Percentiles rank a stretch among this genome's conserved stretches.
Conservation (phyloP, 2,797 vertebrate genomes). For the Dicrostonyx torquatus region DNA sequence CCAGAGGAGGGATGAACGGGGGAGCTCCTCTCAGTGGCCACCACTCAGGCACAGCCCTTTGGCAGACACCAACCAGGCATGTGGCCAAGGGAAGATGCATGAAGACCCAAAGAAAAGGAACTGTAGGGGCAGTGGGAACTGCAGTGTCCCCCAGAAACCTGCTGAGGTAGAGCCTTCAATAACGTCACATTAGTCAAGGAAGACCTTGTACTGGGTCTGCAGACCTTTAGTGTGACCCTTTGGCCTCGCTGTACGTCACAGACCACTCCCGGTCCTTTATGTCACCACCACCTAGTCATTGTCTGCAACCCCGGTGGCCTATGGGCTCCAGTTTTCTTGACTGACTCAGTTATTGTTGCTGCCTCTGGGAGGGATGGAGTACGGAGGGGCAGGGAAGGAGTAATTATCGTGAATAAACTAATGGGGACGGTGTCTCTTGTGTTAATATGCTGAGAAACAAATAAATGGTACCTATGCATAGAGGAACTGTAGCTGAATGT, state of each 20-base stretch:
- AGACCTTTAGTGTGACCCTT: not conserved
- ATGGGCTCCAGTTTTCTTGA: not conserved
- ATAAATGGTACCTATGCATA: not conserved
- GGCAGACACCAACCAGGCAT: not conserved
- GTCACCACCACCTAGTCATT: not conserved
- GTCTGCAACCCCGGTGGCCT: not conserved
- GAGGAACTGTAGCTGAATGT: not conserved
- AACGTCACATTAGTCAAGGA: not conserved
- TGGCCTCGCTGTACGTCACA: not conserved
- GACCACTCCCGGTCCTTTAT: not conserved
- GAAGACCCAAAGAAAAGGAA: not conserved
- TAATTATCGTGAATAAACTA: not conserved
- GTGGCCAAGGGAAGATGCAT: not conserved
- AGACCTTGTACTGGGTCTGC: not conserved
- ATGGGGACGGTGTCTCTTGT: not conserved
- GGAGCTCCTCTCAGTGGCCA: not conserved
- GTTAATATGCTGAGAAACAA: not conserved
- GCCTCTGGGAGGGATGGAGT: not conserved
- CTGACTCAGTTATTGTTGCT: conserved; percentile 6
- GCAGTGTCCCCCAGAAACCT: not conserved
- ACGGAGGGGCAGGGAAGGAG: not conserved
- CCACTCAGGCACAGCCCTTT: not conserved
- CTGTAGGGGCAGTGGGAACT: not conserved
- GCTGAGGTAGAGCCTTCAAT: not conserved
- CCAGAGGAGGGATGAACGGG: not conserved